Evolutionary conservation across 2,797 vertebrate species (phyloP).

Genomic region (Scleropages formosus): DNA sequence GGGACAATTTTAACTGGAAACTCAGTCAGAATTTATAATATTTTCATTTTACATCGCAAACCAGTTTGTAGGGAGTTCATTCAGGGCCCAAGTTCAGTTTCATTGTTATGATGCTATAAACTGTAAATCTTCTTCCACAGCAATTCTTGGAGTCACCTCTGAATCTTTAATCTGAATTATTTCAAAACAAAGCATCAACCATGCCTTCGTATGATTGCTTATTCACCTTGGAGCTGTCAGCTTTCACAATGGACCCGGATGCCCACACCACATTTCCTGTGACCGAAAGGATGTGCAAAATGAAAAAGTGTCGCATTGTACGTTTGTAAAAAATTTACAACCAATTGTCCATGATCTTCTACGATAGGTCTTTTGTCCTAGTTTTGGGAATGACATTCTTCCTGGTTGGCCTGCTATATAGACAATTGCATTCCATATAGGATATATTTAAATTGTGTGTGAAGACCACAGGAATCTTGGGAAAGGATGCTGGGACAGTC

Average conservation of each 20-base stretch:
- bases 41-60: too few species aligned
- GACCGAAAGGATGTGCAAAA: slow-evolving; percentile 22
- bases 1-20: too few species aligned
- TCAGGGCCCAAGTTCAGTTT: too few species aligned
- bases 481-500: slow-evolving; percentile 49
- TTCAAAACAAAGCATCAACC: too few species aligned
- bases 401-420: slow-evolving; percentile 63
- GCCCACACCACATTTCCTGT: background rate
- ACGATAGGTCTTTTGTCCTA: slow-evolving; percentile 2
- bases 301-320: slow-evolving; percentile 57
- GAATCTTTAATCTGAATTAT: too few species aligned
- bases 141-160: too few species aligned
- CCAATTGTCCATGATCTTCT: slow-evolving; percentile 29
- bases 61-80: too few species aligned
- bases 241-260: background rate
- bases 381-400: slow-evolving; percentile 47
- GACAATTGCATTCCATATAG: slow-evolving; percentile 72
- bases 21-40: too few species aligned
- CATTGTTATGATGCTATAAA: too few species aligned
- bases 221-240: background rate
- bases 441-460: slow-evolving; percentile 70
- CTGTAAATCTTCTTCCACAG: too few species aligned
- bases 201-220: too few species aligned
- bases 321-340: slow-evolving; percentile 65
- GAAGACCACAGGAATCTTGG: slow-evolving; percentile 57